These are phyloP conservation scores for Platysteira castanea DNA, from an alignment of 2,113 vertebrate species.

Conservation along the genomic window DNA sequence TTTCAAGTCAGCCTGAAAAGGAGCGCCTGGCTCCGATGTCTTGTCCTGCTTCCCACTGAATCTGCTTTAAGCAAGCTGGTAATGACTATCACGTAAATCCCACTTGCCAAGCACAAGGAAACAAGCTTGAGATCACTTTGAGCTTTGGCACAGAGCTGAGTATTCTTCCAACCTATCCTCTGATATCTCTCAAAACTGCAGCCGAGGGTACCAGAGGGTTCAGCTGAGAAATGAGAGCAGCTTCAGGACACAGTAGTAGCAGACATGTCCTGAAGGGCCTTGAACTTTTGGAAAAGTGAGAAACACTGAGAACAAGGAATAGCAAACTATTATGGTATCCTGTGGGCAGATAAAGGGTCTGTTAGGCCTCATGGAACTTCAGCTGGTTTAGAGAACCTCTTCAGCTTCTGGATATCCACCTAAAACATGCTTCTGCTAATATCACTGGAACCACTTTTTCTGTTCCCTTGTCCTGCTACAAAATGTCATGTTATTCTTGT, in stretches of 20 bases:
- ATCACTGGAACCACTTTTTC: not conserved
- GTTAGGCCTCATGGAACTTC: rapidly evolving
- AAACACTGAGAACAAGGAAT: not conserved
- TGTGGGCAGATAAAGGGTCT: not conserved
- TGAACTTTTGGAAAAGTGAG: not conserved
- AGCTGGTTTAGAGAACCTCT: not conserved
- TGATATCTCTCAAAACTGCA: not conserved
- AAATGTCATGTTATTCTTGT: conserved; percentile 41
- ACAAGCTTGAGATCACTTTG: not conserved
- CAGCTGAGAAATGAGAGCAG: not conserved
- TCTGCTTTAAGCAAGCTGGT: not conserved
- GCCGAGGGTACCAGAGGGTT: not conserved
- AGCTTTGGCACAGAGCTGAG: not conserved
- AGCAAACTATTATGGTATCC: not conserved
- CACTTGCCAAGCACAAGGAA: not conserved
- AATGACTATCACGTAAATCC: not conserved
- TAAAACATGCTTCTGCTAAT: not conserved
- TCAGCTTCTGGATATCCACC: not conserved
- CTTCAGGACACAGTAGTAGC: not conserved
- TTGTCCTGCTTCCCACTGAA: not conserved
- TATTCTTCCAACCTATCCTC: not conserved
- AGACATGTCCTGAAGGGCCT: not conserved
- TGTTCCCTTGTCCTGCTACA: not conserved
- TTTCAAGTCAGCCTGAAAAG: not conserved
- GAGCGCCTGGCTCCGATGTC: not conserved